Percentiles rank a stretch among this genome's conserved stretches.
Conservation (phyloP, 2,113 vertebrate species). For the Oncorhynchus keta region DNA sequence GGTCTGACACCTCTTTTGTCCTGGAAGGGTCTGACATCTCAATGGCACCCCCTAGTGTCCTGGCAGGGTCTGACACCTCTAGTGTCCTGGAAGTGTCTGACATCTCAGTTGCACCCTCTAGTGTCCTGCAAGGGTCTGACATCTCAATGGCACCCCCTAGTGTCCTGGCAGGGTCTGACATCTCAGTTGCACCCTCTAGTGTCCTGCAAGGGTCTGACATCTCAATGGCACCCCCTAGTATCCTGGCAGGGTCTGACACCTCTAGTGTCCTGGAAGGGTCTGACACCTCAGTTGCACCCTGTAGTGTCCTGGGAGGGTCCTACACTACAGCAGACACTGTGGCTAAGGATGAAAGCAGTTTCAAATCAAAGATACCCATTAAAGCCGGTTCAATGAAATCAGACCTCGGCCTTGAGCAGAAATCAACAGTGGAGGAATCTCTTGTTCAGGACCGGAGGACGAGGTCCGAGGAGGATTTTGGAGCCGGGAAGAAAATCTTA, state of each 20-base stretch:
- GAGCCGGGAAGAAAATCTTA: constrained; percentile 14
- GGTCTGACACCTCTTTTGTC: too few species aligned
- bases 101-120: too few species aligned
- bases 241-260: neutral
- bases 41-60: constrained; percentile 32
- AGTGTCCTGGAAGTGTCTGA: too few species aligned
- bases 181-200: too few species aligned
- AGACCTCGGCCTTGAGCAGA: constrained; percentile 53
- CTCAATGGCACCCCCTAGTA: neutral
- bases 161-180: neutral
- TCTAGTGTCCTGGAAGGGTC: neutral
- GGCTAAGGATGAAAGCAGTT: constrained; percentile 63
- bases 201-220: too few species aligned
- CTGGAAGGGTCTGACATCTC: constrained; percentile 17
- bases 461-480: constrained; percentile 60
- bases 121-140: too few species aligned
- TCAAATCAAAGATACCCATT: constrained; percentile 79
- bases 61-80: too few species aligned
- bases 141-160: neutral
- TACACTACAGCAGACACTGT: constrained; percentile 28
- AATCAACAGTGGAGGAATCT: constrained; percentile 31
- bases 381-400: constrained; percentile 69
- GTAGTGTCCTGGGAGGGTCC: constrained; percentile 6
- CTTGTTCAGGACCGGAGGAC: constrained; percentile 48
- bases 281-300: constrained; percentile 33